Evolutionary conservation across 2,888 invertebrate genomes (phyloP).

Genomic region (Nomada ferruginata): DNA sequence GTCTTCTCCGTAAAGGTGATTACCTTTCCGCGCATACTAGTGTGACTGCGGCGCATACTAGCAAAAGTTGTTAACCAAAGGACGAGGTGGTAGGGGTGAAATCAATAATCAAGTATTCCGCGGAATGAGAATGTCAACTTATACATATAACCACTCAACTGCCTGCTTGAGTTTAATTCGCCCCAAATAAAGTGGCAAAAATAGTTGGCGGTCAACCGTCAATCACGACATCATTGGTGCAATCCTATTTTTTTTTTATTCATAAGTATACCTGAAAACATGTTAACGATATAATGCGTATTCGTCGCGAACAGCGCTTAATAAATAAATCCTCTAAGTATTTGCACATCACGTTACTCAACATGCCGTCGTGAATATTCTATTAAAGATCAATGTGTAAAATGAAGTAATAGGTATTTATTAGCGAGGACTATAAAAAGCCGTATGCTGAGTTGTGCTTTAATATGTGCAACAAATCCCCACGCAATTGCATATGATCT

Average conservation of each 20-base stretch:
- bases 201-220: conserved; percentile 20
- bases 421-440: not conserved
- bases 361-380: no score
- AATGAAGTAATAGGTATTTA: not conserved
- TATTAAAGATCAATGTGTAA: not conserved
- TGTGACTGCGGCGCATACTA: conserved; percentile 60
- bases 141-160: conserved; percentile 61
- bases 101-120: conserved; percentile 75
- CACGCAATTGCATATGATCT: conserved; percentile 23
- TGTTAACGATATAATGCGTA: not conserved
- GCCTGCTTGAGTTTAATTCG: conserved; percentile 60
- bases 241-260: not conserved
- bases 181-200: conserved; percentile 9
- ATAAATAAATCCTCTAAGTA: not conserved
- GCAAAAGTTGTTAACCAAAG: conserved; percentile 61
- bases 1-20: conserved; percentile 63
- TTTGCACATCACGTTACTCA: not conserved
- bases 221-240: not conserved
- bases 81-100: conserved; percentile 59
- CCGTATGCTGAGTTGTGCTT: not conserved
- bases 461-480: not conserved
- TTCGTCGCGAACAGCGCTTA: not conserved
- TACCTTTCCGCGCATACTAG: conserved; percentile 65
- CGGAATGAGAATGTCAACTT: conserved; percentile 63
- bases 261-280: not conserved